Base-by-base conservation (phyloP, 2,888 invertebrate species). In the Pollenia labialis region DNA sequence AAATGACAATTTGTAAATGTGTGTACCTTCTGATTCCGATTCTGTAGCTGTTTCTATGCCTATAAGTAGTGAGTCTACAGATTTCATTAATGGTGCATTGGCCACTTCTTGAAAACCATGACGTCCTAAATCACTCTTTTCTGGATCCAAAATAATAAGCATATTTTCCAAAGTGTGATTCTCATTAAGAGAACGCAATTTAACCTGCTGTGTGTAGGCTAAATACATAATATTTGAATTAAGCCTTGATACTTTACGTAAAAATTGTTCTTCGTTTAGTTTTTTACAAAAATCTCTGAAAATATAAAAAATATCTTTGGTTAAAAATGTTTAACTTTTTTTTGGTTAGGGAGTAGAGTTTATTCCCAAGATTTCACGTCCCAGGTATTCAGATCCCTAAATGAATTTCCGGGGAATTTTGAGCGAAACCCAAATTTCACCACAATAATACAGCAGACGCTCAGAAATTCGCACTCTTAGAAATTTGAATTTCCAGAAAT, bases 141-240 rank as follows among this genome's bases (percentile, higher is more conserved):
- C 94, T 81, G 95, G 94, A 91, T 96, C 95, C 85, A 97, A 94
- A 88, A 97, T 94, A 88, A 95, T 94, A 88, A 96, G 93, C 77
- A 97, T 92, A 93, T 97, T 97, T 90, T 95, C 95, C 89, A 97
- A 94, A 9, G 97, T 96, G 90, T 96, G 95, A 90, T 95, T 94
- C 16, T 96, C 95, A 90, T 95, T 95, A 87, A 97, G 92, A 23
- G 94, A 93, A 44, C 94, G 94, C 84, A 95, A 93, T 90, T 96
- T 94, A 16, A 97, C 96, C 89, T 95, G 95, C 93, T 97, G 97
- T 9, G 96, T 95, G 89, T 96, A 96, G 92, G 97, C 97, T 89
- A 97, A 93, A 93, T 96, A 96, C 90, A 97, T 93, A 85, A 97
- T 95, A 91, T 97, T 97, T 89, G 96, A 96, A 93, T 97, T 97